Evolutionary conservation across 2,888 invertebrate genomes (phyloP).

Genomic region (Magallana nippona): DNA sequence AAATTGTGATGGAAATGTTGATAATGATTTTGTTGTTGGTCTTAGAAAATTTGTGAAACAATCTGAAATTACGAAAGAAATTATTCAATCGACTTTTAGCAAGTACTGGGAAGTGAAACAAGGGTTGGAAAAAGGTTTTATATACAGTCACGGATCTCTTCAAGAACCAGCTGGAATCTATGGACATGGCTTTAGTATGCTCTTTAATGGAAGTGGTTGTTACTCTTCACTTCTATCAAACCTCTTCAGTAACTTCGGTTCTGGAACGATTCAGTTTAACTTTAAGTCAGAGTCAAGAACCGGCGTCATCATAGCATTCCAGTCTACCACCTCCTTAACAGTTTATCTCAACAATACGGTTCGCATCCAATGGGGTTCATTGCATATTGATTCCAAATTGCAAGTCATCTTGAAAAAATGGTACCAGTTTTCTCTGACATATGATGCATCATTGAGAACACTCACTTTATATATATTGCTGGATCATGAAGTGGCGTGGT

Average conservation of each 20-base stretch:
- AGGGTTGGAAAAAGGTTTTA: slow-evolving; percentile 45
- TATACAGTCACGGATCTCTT: slow-evolving; percentile 40
- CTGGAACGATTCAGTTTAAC: slow-evolving; percentile 51
- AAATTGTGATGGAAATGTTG: slow-evolving; percentile 62
- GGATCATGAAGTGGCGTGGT: slow-evolving; percentile 19
- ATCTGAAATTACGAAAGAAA: slow-evolving; percentile 42
- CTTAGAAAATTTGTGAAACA: slow-evolving; percentile 24
- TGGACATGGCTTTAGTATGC: slow-evolving; percentile 54
- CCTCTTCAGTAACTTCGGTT: slow-evolving; percentile 40
- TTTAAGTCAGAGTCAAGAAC: slow-evolving; percentile 41
- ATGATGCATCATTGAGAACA: slow-evolving; percentile 38
- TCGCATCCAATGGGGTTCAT: slow-evolving; percentile 44
- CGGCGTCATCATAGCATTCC: slow-evolving; percentile 50
- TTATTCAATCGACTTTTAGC: slow-evolving; percentile 48
- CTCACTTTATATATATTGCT: slow-evolving; percentile 37
- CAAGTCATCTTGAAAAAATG: slow-evolving; percentile 46
- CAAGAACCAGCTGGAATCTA: slow-evolving; percentile 48
- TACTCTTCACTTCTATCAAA: slow-evolving; percentile 50
- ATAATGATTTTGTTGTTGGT: slow-evolving; percentile 62
- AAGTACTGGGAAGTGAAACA: slow-evolving; percentile 40
- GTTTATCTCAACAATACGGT: slow-evolving; percentile 47
- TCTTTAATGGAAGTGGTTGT: slow-evolving; percentile 55
- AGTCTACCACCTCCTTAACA: slow-evolving; percentile 42
- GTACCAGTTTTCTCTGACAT: slow-evolving; percentile 58
- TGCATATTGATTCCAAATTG: slow-evolving; percentile 44